These are phyloP conservation scores for Linepithema humile DNA, from an alignment of 1,140 invertebrate species.

Conservation along the genomic window DNA sequence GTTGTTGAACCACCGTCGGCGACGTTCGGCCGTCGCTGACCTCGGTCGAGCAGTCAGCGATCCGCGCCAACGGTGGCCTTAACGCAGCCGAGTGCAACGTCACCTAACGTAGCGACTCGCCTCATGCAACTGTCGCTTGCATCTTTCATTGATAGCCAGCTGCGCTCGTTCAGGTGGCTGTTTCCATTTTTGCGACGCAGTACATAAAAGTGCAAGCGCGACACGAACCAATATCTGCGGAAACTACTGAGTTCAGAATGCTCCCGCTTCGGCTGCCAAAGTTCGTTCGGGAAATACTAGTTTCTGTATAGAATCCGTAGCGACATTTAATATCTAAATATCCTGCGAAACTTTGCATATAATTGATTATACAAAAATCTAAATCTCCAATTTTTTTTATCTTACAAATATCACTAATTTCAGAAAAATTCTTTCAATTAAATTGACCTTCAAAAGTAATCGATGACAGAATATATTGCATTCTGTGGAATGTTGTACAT, in stretches of 20 bases:
- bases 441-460: not conserved
- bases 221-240: not conserved
- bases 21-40: not conserved
- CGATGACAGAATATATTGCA: not conserved
- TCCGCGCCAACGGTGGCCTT: not conserved
- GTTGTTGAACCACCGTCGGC: constrained; percentile 26
- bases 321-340: too few species aligned
- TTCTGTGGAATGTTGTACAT: not conserved
- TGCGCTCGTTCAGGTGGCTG: not conserved
- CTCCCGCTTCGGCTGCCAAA: not conserved
- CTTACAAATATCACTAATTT: not conserved
- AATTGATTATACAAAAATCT: too few species aligned
- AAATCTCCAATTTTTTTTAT: not conserved
- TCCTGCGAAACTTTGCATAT: too few species aligned
- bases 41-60: not conserved
- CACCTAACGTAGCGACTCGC: not conserved
- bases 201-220: not conserved
- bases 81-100: not conserved
- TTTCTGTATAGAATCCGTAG: too few species aligned
- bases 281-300: not conserved
- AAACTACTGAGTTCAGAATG: not conserved
- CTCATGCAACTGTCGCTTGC: not conserved
- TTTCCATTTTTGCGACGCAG: not conserved
- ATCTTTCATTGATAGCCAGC: not conserved
- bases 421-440: not conserved